Percentiles rank a stretch among this genome's conserved stretches.
phyloP scores from a whole-genome alignment of 1,140 invertebrate genomes.

The Popillia japonica region DNA sequence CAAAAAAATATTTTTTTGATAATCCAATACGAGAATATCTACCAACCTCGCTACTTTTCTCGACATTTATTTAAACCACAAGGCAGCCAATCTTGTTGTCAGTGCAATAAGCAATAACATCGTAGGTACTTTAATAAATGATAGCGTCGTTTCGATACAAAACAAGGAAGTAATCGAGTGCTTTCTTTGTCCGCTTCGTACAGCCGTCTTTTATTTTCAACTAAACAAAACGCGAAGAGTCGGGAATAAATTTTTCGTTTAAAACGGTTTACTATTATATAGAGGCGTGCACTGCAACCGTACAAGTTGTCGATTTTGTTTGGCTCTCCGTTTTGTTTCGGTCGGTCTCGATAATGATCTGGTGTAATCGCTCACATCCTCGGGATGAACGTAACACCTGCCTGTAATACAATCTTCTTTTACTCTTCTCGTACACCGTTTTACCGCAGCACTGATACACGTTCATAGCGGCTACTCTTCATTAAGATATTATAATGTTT shows the following conservation, averaged over 20 bases:
- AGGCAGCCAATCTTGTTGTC: no score
- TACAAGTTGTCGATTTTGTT: constrained; percentile 17
- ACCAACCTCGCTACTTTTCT: no score
- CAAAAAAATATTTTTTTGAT: no score
- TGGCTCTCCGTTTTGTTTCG: constrained; percentile 6
- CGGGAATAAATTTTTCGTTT: constrained; percentile 4
- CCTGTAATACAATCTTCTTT: not conserved
- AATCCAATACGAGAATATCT: no score
- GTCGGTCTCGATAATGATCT: constrained; percentile 24
- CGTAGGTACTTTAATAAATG: constrained; percentile 6
- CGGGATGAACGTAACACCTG: not conserved
- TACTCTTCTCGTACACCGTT: not conserved
- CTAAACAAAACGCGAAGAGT: not conserved
- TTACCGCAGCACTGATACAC: not conserved
- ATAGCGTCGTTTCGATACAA: constrained; percentile 23
- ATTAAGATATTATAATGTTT: constrained; percentile 26
- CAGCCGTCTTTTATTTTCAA: not conserved
- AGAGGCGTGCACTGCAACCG: not conserved
- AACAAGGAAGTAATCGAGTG: constrained; percentile 21
- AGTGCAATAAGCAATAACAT: constrained; percentile 20
- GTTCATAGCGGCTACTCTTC: not conserved
- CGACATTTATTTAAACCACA: no score
- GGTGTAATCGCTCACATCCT: constrained; percentile 26
- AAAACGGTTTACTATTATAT: not conserved
- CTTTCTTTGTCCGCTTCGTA: not conserved